Evolutionary conservation across 1,140 invertebrate genomes (phyloP).

Genomic region (Anastrepha obliqua): DNA sequence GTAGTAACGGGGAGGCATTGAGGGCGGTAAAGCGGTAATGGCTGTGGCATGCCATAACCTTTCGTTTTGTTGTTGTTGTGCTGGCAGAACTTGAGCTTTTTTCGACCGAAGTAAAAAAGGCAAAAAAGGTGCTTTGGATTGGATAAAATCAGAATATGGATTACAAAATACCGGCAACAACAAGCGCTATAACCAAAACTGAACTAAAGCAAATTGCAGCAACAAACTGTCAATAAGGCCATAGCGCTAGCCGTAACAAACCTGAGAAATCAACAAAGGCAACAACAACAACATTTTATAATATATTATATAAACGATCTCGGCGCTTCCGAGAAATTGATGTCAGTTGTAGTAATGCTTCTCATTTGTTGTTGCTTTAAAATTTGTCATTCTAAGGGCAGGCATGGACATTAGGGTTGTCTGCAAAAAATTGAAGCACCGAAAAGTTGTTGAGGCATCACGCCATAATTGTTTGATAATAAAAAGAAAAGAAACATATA

Average conservation of each 20-base stretch:
- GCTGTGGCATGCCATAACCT: not conserved
- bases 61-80: not conserved
- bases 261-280: not conserved
- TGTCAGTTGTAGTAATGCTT: not conserved
- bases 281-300: not conserved
- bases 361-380: not conserved
- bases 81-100: not conserved
- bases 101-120: not conserved
- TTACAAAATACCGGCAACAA: slow-evolving; percentile 56
- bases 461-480: too few relatives aligned
- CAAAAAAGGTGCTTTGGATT: slow-evolving; percentile 18
- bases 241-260: not conserved
- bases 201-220: not conserved
- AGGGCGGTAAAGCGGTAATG: not conserved
- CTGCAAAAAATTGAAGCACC: too few relatives aligned
- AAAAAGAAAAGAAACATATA: too few relatives aligned
- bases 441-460: too few relatives aligned
- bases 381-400: not conserved
- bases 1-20: not conserved
- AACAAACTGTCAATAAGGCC: not conserved
- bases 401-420: too few relatives aligned
- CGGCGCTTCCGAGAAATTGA: not conserved
- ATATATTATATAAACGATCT: not conserved
- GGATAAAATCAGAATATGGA: slow-evolving; percentile 59
- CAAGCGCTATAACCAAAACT: not conserved